Evolutionary conservation across 2,888 invertebrate species (phyloP), one percentile per base, ranked within the genome.

Genomic region (Scrobipalpa atriplicella): DNA sequence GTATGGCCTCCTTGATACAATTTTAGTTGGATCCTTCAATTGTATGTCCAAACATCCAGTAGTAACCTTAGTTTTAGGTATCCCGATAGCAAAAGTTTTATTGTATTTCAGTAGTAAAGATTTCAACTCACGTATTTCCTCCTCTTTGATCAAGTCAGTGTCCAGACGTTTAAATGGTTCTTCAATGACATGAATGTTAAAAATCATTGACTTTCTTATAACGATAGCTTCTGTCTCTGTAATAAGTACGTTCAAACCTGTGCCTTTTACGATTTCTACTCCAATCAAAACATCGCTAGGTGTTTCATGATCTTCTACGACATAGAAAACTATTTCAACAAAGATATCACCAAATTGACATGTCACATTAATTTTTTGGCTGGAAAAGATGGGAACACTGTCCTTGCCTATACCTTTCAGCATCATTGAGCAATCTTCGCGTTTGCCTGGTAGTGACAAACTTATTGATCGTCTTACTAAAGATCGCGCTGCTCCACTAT

Each of bases 1-100:
- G 58, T 70, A 70, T 5, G 68, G 68, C 21, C 70, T 56, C 0
- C 70, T 47, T 6, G 66, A 60, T 11, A 70, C 68, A 1, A 51
- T 54, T 62, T 65, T 67, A 9, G 62, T 39, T 18, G 66, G 66
- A 52, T 70, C 68, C 11, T 65, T 65, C 5, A 60, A 38, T 10
- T 66, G 58, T 56, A 70, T 70, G 6, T 41, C 51, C 29, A 70
- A 29, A 1, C n/a, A 0, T 13, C 68, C 68, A 2, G 70, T 70
- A 0, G 36, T 66, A 11, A 70, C 68, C 5, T 66, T 61, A 7
- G 64, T 51, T n/a, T 62, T 67, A 8, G 70, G 70, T 18, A 67
- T 60, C 16, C 64, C 64, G 0, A 58, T 58, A 10, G 64, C 63
- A 36, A 69, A 69, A 2, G 52, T 47, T 11, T 21, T 16, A 18